These are phyloP conservation scores for Cardiocondyla obscurior DNA, from an alignment of 1,140 invertebrate genomes.

Conservation along the genomic window DNA sequence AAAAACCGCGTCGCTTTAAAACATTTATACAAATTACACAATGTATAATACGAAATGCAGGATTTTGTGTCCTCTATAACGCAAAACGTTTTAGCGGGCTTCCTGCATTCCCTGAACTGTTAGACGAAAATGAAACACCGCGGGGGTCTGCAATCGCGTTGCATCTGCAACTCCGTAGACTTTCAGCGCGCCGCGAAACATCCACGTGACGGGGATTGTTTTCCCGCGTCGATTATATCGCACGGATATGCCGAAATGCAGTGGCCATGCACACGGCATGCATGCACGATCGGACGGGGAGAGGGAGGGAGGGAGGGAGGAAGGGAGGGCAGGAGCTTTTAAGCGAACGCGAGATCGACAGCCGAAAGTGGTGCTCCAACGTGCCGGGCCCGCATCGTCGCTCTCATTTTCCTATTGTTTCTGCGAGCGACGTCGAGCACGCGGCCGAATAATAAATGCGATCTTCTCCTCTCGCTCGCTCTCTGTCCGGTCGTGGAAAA, in stretches of 20 bases:
- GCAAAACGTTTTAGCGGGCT: background rate
- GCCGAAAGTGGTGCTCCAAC: conserved; percentile 67
- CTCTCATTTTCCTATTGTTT: conserved; percentile 73
- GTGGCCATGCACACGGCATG: conserved; percentile 22
- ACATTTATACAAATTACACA: no score
- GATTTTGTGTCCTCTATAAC: background rate
- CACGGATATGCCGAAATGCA: conserved; percentile 40
- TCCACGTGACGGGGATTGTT: conserved; percentile 5
- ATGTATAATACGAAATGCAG: background rate
- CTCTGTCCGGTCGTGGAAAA: background rate
- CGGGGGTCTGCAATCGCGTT: background rate
- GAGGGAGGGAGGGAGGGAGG: no score
- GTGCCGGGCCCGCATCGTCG: conserved; percentile 26
- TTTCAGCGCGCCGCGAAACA: background rate
- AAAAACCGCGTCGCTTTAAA: no score
- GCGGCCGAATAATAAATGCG: conserved; percentile 71
- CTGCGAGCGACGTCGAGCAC: conserved; percentile 71
- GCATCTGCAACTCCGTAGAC: background rate
- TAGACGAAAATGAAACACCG: background rate
- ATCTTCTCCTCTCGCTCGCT: conserved; percentile 39
- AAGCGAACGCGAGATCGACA: conserved; percentile 67
- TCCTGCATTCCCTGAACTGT: background rate
- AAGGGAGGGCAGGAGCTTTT: no score
- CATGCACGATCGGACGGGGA: conserved; percentile 34
- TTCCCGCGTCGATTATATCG: conserved; percentile 30